Conservation (phyloP, 2,888 invertebrate species). For the Platyscelio sp. region DNA sequence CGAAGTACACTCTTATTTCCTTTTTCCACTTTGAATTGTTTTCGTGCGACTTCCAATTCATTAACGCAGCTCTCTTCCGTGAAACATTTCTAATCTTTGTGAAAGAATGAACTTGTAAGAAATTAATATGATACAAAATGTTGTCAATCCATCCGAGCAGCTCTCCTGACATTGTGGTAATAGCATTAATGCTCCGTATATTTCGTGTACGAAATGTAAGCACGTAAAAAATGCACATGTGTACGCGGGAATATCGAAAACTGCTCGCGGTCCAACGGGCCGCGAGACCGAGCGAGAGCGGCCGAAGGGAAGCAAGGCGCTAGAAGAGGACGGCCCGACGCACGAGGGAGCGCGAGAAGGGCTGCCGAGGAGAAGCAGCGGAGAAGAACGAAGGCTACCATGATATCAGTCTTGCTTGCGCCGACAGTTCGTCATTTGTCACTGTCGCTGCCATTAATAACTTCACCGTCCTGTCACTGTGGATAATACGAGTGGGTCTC, state of each 20-base stretch:
- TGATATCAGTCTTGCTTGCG: constrained; percentile 86
- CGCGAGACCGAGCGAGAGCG: constrained; percentile 44
- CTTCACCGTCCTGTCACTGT: constrained; percentile 85
- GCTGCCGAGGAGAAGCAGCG: constrained; percentile 72
- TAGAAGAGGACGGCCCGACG: constrained; percentile 48
- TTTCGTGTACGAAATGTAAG: neutral
- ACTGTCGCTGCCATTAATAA: constrained; percentile 85
- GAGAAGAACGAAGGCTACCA: constrained; percentile 84
- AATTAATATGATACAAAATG: no score
- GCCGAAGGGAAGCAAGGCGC: constrained; percentile 44
- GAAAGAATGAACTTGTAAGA: no score
- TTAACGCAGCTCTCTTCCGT: no score
- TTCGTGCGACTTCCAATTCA: no score
- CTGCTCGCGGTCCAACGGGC: constrained; percentile 56
- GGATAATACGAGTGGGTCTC: constrained; percentile 85
- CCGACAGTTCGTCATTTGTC: constrained; percentile 86
- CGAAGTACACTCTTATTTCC: no score
- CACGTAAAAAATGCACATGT: constrained; percentile 19
- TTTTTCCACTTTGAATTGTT: no score
- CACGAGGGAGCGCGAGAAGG: constrained; percentile 70
- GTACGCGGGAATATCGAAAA: constrained; percentile 59
- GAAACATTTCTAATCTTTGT: no score
- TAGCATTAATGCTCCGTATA: neutral
- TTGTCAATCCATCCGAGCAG: no score
- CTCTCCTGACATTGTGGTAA: no score